Conservation (phyloP, 2,888 invertebrate species). For the Carabus problematicus region DNA sequence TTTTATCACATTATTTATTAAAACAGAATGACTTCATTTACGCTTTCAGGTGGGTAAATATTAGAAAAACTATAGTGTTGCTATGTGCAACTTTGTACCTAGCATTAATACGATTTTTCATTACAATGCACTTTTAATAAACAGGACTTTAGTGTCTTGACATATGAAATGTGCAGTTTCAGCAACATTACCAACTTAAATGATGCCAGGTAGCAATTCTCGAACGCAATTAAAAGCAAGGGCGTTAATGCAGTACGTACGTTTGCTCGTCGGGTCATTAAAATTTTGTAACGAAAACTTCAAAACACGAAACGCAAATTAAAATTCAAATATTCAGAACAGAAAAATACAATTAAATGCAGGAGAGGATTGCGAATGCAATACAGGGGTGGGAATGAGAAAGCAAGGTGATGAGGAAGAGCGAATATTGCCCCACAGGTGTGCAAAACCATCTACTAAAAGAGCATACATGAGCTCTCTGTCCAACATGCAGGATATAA, state of each 20-base stretch:
- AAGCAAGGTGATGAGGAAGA: background rate
- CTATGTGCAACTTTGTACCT: too few relatives aligned
- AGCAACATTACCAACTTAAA: constrained; percentile 35
- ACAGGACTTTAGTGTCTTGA: constrained; percentile 30
- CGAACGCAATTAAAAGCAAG: constrained; percentile 31
- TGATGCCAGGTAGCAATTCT: constrained; percentile 27
- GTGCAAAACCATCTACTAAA: constrained; percentile 14
- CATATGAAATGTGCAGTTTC: constrained; percentile 35
- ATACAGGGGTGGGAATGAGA: background rate
- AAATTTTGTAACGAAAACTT: constrained; percentile 37
- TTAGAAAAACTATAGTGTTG: too few relatives aligned
- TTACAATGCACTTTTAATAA: constrained; percentile 16
- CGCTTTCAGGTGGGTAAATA: too few relatives aligned
- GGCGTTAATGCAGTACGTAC: constrained; percentile 32
- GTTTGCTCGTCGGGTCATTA: constrained; percentile 25
- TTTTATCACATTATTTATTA: too few relatives aligned
- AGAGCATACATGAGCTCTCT: background rate
- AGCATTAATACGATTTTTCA: constrained; percentile 6
- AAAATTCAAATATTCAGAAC: constrained; percentile 33
- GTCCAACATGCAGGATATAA: background rate
- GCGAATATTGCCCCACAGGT: constrained; percentile 27
- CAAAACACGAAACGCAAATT: constrained; percentile 30
- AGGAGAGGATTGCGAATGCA: background rate
- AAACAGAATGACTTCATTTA: too few relatives aligned
- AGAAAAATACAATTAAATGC: constrained; percentile 27